Evolutionary conservation across 2,797 vertebrate species (phyloP).

Genomic region (Helostoma temminkii): DNA sequence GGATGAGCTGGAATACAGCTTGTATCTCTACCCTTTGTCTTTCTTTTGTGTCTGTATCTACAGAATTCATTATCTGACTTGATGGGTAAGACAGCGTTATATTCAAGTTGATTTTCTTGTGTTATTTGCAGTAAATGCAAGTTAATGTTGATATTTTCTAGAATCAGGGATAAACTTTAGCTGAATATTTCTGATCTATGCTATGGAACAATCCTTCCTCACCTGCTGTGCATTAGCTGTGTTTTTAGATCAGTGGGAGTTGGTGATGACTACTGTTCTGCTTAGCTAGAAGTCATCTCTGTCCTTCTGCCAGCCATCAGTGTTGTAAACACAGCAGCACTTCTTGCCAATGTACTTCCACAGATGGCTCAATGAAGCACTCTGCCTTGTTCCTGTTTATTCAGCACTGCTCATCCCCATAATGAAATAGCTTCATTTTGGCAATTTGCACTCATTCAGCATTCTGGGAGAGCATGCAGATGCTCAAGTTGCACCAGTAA

Average conservation of each 20-base stretch:
- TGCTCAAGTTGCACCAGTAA: slow-evolving; percentile 72
- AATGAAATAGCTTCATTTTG: slow-evolving; percentile 85
- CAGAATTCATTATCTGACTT: not conserved
- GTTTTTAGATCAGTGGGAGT: slow-evolving; percentile 55
- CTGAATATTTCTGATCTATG: slow-evolving; percentile 1
- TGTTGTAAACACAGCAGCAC: slow-evolving; percentile 77
- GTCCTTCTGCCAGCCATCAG: slow-evolving; percentile 67
- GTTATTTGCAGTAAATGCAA: not conserved
- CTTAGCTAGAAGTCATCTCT: slow-evolving; percentile 68
- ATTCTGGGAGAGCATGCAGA: slow-evolving; percentile 71
- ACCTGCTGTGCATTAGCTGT: slow-evolving; percentile 33
- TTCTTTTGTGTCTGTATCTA: not conserved
- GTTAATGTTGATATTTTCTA: not conserved
- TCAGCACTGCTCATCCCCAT: slow-evolving; percentile 82
- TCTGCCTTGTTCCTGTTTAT: slow-evolving; percentile 82
- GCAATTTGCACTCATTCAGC: slow-evolving; percentile 80
- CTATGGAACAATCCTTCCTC: not conserved
- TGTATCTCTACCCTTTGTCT: not conserved
- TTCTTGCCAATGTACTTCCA: slow-evolving; percentile 74
- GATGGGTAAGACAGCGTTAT: not conserved
- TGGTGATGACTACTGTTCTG: slow-evolving; percentile 52
- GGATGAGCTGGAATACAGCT: not conserved
- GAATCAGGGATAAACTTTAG: not conserved
- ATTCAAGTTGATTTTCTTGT: too few species aligned
- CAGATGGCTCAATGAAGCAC: slow-evolving; percentile 83